A percentile compares a stretch with the other conserved stretches of the same genome.
phyloP scores from a whole-genome alignment of 2,797 vertebrate genomes.

The Anguilla obscura region DNA sequence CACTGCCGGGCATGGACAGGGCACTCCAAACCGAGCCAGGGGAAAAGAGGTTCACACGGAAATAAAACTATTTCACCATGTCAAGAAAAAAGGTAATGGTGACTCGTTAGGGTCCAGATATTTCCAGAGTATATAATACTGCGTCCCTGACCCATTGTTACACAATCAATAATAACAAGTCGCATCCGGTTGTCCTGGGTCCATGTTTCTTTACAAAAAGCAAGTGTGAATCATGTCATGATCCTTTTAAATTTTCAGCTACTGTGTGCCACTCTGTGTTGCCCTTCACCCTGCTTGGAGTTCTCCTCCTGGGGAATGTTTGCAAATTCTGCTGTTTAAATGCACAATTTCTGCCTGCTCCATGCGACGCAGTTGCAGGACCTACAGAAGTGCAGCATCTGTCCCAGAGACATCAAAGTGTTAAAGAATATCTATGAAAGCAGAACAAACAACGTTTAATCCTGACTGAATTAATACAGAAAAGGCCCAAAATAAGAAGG shows the following conservation, averaged over 20 bases:
- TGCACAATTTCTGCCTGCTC: neutral
- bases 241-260: neutral
- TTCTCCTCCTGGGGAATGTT: neutral
- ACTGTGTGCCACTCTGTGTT: neutral
- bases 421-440: slow-evolving; percentile 49
- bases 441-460: neutral
- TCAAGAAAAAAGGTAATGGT: neutral
- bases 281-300: neutral
- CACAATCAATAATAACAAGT: neutral
- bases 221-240: neutral
- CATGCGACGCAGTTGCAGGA: neutral
- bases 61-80: neutral
- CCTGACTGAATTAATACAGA: neutral
- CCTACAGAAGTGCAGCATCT: neutral
- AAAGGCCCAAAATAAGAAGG: slow-evolving; percentile 2
- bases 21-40: neutral
- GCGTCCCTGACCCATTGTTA: neutral
- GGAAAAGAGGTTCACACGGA: neutral
- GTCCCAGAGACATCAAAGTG: slow-evolving; percentile 54
- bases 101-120: neutral
- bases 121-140: neutral
- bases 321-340: slow-evolving; percentile 8
- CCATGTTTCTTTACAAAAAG: neutral
- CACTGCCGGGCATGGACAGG: neutral
- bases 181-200: neutral